These are phyloP conservation scores for Drymonia ruficornis DNA, from an alignment of 2,888 invertebrate species.

Conservation along the genomic window DNA sequence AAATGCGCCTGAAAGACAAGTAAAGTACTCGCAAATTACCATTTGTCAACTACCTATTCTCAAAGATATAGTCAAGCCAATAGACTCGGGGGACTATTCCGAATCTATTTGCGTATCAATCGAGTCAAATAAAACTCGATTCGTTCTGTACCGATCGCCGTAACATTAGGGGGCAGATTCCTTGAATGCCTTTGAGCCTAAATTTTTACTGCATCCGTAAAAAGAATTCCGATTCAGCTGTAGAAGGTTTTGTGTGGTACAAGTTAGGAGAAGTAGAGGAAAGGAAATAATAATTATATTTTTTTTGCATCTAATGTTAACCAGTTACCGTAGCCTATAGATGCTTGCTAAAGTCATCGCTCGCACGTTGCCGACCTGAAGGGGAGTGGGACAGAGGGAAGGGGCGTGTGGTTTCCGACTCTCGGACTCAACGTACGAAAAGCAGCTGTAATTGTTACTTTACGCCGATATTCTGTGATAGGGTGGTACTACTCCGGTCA, in stretches of 20 bases:
- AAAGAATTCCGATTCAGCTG: slow-evolving; percentile 81
- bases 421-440: too few relatives aligned
- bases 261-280: slow-evolving; percentile 23
- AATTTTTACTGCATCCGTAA: slow-evolving; percentile 82
- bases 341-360: too few relatives aligned
- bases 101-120: slow-evolving; percentile 69
- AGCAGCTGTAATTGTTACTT: too few relatives aligned
- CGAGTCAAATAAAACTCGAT: slow-evolving; percentile 63
- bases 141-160: slow-evolving; percentile 60
- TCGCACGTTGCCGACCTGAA: too few relatives aligned
- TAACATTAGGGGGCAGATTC: slow-evolving; percentile 75
- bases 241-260: slow-evolving; percentile 54
- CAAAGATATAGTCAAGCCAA: slow-evolving; percentile 1
- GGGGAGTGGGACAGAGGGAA: too few relatives aligned
- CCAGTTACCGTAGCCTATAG: too few relatives aligned
- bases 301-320: too few relatives aligned
- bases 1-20: neutral
- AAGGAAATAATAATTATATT: neutral
- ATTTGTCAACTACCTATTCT: too few relatives aligned
- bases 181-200: slow-evolving; percentile 74
- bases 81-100: slow-evolving; percentile 31
- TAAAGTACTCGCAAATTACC: neutral
- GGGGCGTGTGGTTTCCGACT: too few relatives aligned
- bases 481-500: too few relatives aligned
- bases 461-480: too few relatives aligned